Base-by-base conservation (phyloP, 92 coral and sea anemone species). In the Blastomussa wellsi region DNA sequence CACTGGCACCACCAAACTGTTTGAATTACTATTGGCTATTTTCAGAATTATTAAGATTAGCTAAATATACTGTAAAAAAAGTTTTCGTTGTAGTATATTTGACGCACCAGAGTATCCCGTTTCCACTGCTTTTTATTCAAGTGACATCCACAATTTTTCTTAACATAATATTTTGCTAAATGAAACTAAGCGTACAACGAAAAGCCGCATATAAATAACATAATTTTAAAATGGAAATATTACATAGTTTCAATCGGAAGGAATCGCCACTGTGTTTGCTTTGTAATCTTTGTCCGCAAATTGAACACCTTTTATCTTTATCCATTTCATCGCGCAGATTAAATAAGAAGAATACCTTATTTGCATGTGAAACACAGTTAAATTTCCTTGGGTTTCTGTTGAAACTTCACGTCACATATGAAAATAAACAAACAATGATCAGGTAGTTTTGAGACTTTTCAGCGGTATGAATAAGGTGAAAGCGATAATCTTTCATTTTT, bases 171-270 rank as follows among this genome's bases (percentile, higher is more conserved):
- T 53, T 2, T 16, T 77, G 28, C 44, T 53, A 20, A 47, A 35
- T 22, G 12, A 53, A 77, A 77, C 31, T 20, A 55, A 16, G 26
- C 48, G 36, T 22, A 8, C 22, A 20, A 19, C 32, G 35, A 53
- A 32, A 77, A 77, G 20, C 81, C 68, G 41, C 48, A 35, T 28
- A 31, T 52, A 36, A 19, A 57, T 57, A 77, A 35, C 17, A 16
- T 19, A 53, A 52, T 77, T 75, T 52, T 22, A 51, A 79, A 64
- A 64, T 79, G 37, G 33, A 79, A 62, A 38, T 41, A 26, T 38
- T 62, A 33, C 28, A 31, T 70, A 38, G 37, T 70, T 36, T 70
- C 75, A 70, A 70, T 70, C 75, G 75, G 75, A 70, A 70, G 75
- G 37, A 33, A 70, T 70, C 9, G 44, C 47, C 75, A 70, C 13